Percentiles rank a stretch among this genome's conserved stretches.
These are phyloP conservation scores for Nomada fabriciana DNA, from an alignment of 2,888 invertebrate genomes.

Conservation along the genomic window DNA sequence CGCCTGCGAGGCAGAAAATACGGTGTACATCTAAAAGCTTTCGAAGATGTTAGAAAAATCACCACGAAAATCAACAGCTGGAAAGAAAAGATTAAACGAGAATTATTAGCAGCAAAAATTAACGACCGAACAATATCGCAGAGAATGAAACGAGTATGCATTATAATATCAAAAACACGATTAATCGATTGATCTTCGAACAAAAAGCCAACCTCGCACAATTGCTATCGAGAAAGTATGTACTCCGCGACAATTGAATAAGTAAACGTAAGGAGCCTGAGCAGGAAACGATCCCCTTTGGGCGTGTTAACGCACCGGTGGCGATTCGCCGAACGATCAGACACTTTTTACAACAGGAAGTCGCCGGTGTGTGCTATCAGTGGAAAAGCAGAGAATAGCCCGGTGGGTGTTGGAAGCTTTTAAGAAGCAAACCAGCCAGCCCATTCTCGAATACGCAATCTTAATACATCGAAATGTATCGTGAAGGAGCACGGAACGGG, in stretches of 20 bases:
- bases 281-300: background rate
- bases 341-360: slow-evolving; percentile 26
- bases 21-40: background rate
- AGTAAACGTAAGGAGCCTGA: background rate
- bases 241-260: no score
- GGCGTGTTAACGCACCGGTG: background rate
- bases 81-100: background rate
- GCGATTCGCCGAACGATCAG: background rate
- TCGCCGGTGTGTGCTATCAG: background rate
- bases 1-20: background rate
- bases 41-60: background rate
- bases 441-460: slow-evolving; percentile 26
- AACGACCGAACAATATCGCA: no score
- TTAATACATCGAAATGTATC: slow-evolving; percentile 37
- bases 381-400: background rate
- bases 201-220: no score
- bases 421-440: slow-evolving; percentile 11
- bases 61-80: background rate
- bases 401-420: slow-evolving; percentile 30
- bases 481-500: slow-evolving; percentile 28
- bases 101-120: no score
- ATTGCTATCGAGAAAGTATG: no score
- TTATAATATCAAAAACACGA: no score
- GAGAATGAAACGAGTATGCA: no score
- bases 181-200: no score